Evolutionary conservation across 2,113 vertebrate genomes (phyloP).

Genomic region (Cololabis saira): DNA sequence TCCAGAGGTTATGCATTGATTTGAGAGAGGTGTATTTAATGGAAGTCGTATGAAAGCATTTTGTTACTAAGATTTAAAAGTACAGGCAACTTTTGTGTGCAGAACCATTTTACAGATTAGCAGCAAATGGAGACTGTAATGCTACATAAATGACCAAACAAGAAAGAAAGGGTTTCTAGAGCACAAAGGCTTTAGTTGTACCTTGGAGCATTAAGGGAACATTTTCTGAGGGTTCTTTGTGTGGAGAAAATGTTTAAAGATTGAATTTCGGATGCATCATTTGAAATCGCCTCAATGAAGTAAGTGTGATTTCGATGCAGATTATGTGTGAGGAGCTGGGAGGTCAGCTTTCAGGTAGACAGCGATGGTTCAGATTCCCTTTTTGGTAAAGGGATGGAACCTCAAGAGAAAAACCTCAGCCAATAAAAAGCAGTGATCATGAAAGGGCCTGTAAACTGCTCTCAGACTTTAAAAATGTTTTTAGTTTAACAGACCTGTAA

Average conservation of each 20-base stretch:
- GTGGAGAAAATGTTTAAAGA: slow-evolving; percentile 11
- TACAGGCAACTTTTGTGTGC: slow-evolving; percentile 1
- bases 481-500: slow-evolving; percentile 55
- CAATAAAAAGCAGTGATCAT: too few relatives aligned
- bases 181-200: background rate
- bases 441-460: too few relatives aligned
- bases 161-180: background rate
- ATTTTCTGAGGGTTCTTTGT: slow-evolving; percentile 1
- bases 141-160: background rate
- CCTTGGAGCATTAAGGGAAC: background rate
- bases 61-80: slow-evolving; percentile 1
- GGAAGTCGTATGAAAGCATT: slow-evolving; percentile 17
- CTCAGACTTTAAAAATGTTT: slow-evolving; percentile 19
- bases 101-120: background rate
- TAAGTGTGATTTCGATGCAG: slow-evolving; percentile 68
- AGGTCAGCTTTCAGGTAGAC: slow-evolving; percentile 53
- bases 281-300: slow-evolving; percentile 50
- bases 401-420: too few relatives aligned
- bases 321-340: slow-evolving; percentile 74
- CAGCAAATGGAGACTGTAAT: slow-evolving; percentile 4
- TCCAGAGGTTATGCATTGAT: slow-evolving; percentile 14
- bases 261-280: slow-evolving; percentile 38
- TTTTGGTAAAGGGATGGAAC: slow-evolving; percentile 21
- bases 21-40: slow-evolving; percentile 16
- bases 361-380: slow-evolving; percentile 36